Evolutionary conservation across 2,113 vertebrate species (phyloP), one percentile per base, ranked within the genome.

Genomic region (Xenopus laevis): DNA sequence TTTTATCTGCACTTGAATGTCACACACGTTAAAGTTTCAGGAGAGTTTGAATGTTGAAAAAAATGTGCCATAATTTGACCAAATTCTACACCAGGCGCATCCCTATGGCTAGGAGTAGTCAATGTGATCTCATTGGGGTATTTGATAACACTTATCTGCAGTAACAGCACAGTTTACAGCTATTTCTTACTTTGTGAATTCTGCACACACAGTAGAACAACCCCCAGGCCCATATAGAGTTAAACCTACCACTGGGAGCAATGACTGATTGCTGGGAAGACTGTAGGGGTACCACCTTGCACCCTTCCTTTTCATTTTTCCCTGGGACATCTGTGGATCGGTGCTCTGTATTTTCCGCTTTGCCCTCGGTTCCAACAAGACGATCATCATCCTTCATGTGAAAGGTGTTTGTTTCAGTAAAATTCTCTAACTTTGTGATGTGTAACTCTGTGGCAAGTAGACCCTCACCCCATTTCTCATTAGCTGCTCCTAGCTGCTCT

Each of bases 241-340:
- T 80, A 52, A 2, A 92, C 90, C 50, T 91, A 89, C 90, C 86
- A 68, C 88, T 87, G 81, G 78, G 80, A 83, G 87, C 72, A 0
- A 53, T n/a, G 47, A 79, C 83, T 76, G 82, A 81, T 72, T 69
- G 74, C 82, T 71, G 83, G 80, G 83, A 74, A 53, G 78, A 61
- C 1, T 77, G 79, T 46, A 82, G 16, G 78, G 79, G 70, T 79
- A 46, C 84, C 53, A 71, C 58, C 44, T 1, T 1, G 80, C 79
- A 82, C 87, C 81, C 91, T 71, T 89, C 81, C 50, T 3, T 63
- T 40, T 27, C 23, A 4, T 27, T 27, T 4, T 40, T 16, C 3
- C 21, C 15, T 40, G 7, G 30, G 7, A n/a, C 13, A 30, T 78
- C 81, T 21, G 74, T 64, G 78, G 86, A 55, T 88, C 83, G 12